Conservation (phyloP, 2,888 invertebrate species). For the Eupithecia insigniata region DNA sequence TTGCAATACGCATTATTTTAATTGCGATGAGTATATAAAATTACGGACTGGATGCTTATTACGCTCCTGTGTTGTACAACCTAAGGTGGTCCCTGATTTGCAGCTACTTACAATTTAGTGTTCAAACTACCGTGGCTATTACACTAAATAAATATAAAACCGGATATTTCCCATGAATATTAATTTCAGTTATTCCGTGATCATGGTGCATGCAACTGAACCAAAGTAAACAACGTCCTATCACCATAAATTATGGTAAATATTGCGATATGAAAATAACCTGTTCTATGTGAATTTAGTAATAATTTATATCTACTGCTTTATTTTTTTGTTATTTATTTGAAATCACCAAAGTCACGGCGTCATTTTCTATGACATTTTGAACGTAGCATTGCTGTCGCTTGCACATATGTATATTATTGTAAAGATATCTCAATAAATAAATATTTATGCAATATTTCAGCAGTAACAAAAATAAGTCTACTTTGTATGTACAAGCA, state of each 20-base stretch:
- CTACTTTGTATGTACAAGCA: background rate
- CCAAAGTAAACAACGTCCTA: background rate
- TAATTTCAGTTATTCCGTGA: background rate
- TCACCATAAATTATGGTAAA: background rate
- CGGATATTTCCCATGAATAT: background rate
- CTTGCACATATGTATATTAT: no score
- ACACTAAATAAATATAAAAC: background rate
- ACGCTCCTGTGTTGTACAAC: conserved; percentile 10
- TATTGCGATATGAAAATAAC: no score
- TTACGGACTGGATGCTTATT: background rate
- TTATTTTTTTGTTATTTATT: background rate
- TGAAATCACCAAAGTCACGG: background rate
- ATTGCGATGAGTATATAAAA: conserved; percentile 14
- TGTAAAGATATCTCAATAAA: no score
- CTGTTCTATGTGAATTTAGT: background rate
- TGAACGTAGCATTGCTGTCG: background rate
- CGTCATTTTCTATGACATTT: background rate
- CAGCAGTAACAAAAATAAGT: background rate
- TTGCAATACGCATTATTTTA: background rate
- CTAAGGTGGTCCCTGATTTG: conserved; percentile 20
- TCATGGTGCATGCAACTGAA: background rate
- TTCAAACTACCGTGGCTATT: background rate
- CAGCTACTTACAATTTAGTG: background rate
- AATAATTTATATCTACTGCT: background rate
- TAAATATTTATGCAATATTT: background rate